Percentiles rank a stretch among this genome's conserved stretches.
Conservation (phyloP, 2,113 vertebrate genomes). For the Podarcis raffonei region DNA sequence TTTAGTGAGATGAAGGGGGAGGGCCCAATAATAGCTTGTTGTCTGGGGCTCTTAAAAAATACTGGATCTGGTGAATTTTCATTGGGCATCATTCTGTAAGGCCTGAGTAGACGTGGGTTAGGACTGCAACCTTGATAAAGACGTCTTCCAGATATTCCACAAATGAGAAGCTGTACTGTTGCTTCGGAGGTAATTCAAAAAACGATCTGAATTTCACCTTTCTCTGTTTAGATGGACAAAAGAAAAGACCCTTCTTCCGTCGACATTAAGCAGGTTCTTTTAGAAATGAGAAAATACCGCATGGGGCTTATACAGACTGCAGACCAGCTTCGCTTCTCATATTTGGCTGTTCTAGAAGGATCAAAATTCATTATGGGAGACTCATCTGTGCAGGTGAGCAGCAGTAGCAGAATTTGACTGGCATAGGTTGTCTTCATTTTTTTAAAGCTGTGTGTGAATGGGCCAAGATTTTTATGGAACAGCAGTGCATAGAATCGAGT, state of each 20-base stretch:
- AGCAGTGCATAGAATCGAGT: neutral
- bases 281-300: conserved; percentile 92
- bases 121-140: neutral
- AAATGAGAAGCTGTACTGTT: neutral
- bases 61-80: neutral
- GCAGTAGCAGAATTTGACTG: rapidly evolving
- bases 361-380: conserved; percentile 95
- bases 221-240: conserved; percentile 84
- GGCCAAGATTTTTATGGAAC: neutral
- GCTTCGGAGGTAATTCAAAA: neutral
- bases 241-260: conserved; percentile 93
- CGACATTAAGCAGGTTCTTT: conserved; percentile 88
- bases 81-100: neutral
- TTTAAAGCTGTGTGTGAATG: neutral
- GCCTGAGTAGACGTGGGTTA: too few relatives aligned
- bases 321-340: conserved; percentile 96
- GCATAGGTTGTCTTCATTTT: neutral
- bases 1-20: neutral
- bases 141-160: neutral
- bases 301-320: conserved; percentile 98
- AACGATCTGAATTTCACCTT: neutral
- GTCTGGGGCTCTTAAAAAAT: neutral
- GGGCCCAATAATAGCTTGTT: neutral
- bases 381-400: conserved; percentile 85
- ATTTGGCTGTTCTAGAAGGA: conserved; percentile 94